Evolutionary conservation across 1,140 invertebrate genomes (phyloP).

Genomic region (Drosophila arawakana): DNA sequence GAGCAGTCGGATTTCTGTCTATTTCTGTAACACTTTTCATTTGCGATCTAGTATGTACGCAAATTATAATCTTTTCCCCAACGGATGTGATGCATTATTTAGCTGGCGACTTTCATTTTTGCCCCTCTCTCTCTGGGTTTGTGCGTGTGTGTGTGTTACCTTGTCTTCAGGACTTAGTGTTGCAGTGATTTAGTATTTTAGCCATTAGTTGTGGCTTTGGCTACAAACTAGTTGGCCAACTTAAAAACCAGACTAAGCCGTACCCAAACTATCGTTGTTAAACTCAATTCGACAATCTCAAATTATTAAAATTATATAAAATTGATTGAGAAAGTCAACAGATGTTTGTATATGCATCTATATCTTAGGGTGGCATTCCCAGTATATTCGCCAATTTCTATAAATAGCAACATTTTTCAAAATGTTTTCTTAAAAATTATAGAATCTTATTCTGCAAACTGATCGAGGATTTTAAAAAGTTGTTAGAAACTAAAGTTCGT

Average conservation of each 20-base stretch:
- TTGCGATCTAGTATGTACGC: conserved; percentile 1
- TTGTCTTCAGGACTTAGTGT: background rate
- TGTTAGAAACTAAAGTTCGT: too few species aligned
- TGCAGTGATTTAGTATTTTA: conserved; percentile 24
- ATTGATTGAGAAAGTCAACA: conserved; percentile 3
- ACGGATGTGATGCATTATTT: conserved; percentile 54
- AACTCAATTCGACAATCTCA: conserved; percentile 7
- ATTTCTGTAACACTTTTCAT: conserved; percentile 42
- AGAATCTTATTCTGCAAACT: too few species aligned
- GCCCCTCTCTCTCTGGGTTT: background rate
- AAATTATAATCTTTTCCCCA: conserved; percentile 30
- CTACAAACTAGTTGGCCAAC: conserved; percentile 19
- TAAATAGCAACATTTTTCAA: conserved; percentile 11
- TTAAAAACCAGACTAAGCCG: conserved; percentile 13
- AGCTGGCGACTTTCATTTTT: conserved; percentile 42
- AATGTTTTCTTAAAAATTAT: background rate
- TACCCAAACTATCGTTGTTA: conserved; percentile 7
- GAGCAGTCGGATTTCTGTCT: conserved; percentile 25
- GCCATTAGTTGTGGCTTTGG: background rate
- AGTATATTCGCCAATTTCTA: conserved; percentile 7
- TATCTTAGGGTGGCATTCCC: background rate
- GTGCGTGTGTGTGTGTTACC: conserved; percentile 3
- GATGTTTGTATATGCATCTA: background rate
- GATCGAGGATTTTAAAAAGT: too few species aligned
- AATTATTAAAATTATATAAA: conserved; percentile 9